Conservation (phyloP, 1,140 invertebrate genomes). For the Solen grandis region DNA sequence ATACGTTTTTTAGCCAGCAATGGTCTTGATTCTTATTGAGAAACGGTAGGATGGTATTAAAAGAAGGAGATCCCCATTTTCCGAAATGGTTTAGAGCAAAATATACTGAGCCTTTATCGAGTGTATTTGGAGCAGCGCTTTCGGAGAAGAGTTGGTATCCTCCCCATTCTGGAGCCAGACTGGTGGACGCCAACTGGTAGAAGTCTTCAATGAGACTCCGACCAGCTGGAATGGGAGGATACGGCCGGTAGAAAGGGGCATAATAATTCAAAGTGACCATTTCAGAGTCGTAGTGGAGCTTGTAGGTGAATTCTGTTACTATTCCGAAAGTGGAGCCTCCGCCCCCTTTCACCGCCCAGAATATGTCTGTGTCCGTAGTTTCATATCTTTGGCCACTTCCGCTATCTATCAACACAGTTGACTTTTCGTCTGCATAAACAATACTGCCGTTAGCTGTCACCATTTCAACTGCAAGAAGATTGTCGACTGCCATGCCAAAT, state of each 20-base stretch:
- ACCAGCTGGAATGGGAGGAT: neutral
- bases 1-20: neutral
- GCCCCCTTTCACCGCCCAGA: conserved; percentile 71
- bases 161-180: conserved; percentile 49
- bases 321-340: conserved; percentile 69
- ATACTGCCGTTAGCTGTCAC: conserved; percentile 54
- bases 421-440: conserved; percentile 11
- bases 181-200: conserved; percentile 4
- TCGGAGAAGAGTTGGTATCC: conserved; percentile 35
- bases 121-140: neutral
- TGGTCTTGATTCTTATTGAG: neutral
- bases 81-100: conserved; percentile 52
- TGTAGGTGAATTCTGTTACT: conserved; percentile 58
- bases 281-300: conserved; percentile 57
- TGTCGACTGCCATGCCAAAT: conserved; percentile 68
- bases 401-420: neutral
- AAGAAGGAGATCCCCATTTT: neutral
- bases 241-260: neutral
- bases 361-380: conserved; percentile 58
- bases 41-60: conserved; percentile 15
- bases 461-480: conserved; percentile 58
- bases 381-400: neutral
- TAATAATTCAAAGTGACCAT: conserved; percentile 20
- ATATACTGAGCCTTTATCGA: neutral
- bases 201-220: conserved; percentile 19